Percentiles rank a stretch among this genome's conserved stretches.
These are phyloP conservation scores for Odocoileus hemionus DNA, from an alignment of 2,113 vertebrate genomes.

Conservation along the genomic window DNA sequence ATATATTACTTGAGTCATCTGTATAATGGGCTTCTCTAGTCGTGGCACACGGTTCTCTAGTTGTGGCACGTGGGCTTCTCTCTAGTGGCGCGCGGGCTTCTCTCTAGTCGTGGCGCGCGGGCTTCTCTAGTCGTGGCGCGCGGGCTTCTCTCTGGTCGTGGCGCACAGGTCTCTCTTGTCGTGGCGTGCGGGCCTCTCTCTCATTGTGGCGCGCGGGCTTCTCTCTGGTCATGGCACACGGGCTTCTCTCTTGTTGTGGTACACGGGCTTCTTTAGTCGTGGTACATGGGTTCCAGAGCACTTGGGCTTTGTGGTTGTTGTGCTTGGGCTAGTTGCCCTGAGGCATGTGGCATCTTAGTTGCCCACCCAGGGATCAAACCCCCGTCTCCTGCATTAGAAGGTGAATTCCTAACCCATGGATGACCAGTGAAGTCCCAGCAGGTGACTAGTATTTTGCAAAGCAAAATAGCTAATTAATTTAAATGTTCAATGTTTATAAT, in stretches of 20 bases:
- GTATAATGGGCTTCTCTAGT: background rate
- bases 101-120: accelerated
- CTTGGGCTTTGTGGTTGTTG: background rate
- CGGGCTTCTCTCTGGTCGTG: too few species aligned
- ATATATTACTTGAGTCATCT: background rate
- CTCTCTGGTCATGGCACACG: accelerated
- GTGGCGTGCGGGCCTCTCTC: too few species aligned
- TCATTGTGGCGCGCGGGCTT: accelerated
- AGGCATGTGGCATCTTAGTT: background rate
- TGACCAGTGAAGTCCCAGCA: background rate
- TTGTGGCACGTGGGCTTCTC: accelerated
- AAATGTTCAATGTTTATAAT: background rate
- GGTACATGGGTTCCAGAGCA: background rate
- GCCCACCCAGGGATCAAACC: background rate
- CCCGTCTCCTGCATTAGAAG: background rate
- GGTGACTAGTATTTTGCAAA: background rate
- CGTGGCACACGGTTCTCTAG: accelerated
- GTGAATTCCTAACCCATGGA: background rate
- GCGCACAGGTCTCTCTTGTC: too few species aligned
- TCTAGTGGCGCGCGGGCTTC: accelerated
- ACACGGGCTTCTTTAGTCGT: background rate
- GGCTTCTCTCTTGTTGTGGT: too few species aligned
- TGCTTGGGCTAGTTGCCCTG: background rate
- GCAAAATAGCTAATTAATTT: background rate
- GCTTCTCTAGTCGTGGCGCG: accelerated